Evolutionary conservation across 2,888 invertebrate genomes (phyloP), one percentile per base, ranked within the genome.

Genomic region (Ormyrus thymus): DNA sequence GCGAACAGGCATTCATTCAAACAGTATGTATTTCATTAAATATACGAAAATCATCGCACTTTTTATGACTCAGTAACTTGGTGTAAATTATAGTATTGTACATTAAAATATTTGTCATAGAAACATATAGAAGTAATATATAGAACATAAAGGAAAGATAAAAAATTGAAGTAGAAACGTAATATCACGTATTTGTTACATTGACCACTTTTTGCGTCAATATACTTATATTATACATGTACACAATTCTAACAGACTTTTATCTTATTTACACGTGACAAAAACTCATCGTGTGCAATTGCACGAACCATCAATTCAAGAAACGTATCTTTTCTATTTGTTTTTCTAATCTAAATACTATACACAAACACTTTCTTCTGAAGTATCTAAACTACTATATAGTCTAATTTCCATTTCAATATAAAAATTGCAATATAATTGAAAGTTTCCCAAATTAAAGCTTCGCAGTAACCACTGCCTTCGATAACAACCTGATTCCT

Each of bases 201-300:
- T 77, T 65, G 15, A 46, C 9, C 29, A 29, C 29, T 29, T 29
- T 29, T 29, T 4, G 29, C 3, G 3, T 29, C 10, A 58, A 58
- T 55, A 48, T 9, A 66, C n/a, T n/a, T 65, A 29, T 29, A 29
- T 53, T 69, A 55, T 71, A 77, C 70, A 64, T 48, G 61, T 62
- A 56, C 56, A 72, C 62, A 64, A 55, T 65, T 65, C 45, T 65
- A 64, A 71, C 64, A 58, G 51, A 70, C 58, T 65, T 56, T 70
- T 46, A 29, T 29, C 29, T 29, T 29, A 29, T 29, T 29, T 29
- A 29, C 3, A 29, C 29, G 2, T 29, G 29, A 29, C 29, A 29
- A 29, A 29, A 29, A 3, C 29, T 29, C 29, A 29, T 29, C 29
- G 29, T 29, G 29, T 29, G 29, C 29, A 29, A 29, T 29, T 29